phyloP scores from a whole-genome alignment of 2,888 invertebrate genomes.

The Drosophila maculinotata region DNA sequence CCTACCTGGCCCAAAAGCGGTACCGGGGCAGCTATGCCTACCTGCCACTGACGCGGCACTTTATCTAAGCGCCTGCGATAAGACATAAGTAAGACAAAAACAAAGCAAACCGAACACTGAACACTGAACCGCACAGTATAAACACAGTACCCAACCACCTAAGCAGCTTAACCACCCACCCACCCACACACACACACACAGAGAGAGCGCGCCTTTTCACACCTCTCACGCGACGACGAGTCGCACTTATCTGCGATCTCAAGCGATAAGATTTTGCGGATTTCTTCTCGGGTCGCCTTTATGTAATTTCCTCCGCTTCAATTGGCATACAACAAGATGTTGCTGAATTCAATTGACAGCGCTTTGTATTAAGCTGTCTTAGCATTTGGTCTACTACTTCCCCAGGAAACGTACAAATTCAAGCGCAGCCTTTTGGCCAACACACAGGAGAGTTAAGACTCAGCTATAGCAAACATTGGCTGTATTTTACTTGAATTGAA shows the following conservation, averaged over 20 bases:
- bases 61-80: slow-evolving; percentile 57
- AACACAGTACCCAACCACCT: slow-evolving; percentile 8
- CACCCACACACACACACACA: background rate
- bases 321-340: slow-evolving; percentile 27
- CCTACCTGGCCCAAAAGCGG: slow-evolving; percentile 19
- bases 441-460: no score
- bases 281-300: slow-evolving; percentile 21
- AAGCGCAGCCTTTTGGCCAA: no score
- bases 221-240: slow-evolving; percentile 28
- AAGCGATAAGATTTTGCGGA: slow-evolving; percentile 32
- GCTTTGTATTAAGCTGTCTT: slow-evolving; percentile 10
- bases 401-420: no score
- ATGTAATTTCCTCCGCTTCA: slow-evolving; percentile 27
- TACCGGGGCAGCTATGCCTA: slow-evolving; percentile 4
- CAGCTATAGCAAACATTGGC: no score
- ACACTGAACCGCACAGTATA: background rate
- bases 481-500: no score
- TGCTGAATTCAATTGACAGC: slow-evolving; percentile 21
- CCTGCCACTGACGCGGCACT: slow-evolving; percentile 34
- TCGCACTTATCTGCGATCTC: slow-evolving; percentile 29
- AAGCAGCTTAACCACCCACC: slow-evolving; percentile 8
- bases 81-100: slow-evolving; percentile 10
- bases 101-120: slow-evolving; percentile 4
- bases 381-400: no score
- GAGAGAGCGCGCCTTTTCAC: slow-evolving; percentile 37